A percentile compares a stretch with the other conserved stretches of the same genome.
Conservation (phyloP, 2,888 invertebrate genomes). For the Cephus nigrinus region DNA sequence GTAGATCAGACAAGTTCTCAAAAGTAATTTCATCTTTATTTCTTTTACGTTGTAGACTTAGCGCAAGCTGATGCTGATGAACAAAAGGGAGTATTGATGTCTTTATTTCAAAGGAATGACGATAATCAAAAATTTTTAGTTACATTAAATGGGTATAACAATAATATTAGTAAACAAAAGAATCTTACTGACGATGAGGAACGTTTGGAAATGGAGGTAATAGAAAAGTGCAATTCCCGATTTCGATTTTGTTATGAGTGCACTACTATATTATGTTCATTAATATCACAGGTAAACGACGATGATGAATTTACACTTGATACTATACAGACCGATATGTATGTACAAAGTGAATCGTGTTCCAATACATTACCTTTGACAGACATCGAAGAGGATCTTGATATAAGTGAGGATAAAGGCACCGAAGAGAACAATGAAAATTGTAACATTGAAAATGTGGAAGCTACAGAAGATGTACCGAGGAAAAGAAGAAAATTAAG, state of each 20-base stretch:
- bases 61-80: constrained; percentile 52
- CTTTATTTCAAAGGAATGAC: constrained; percentile 60
- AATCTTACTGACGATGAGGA: constrained; percentile 52
- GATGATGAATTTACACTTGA: constrained; percentile 53
- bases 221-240: not conserved
- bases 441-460: constrained; percentile 51
- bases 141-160: constrained; percentile 61
- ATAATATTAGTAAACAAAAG: constrained; percentile 52
- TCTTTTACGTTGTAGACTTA: constrained; percentile 41
- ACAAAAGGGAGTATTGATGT: constrained; percentile 60
- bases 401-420: constrained; percentile 14
- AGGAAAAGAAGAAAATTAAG: constrained; percentile 58
- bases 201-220: constrained; percentile 57
- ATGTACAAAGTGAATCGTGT: constrained; percentile 34
- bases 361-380: constrained; percentile 25
- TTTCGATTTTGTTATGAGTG: not conserved
- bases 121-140: constrained; percentile 62
- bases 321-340: constrained; percentile 38
- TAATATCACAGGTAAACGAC: constrained; percentile 49
- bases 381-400: constrained; percentile 13
- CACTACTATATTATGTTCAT: not conserved
- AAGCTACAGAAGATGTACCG: constrained; percentile 50
- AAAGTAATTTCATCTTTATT: not conserved
- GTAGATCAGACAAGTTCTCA: not conserved
- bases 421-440: constrained; percentile 49